Evolutionary conservation across 1,140 invertebrate genomes (phyloP).

Genomic region (Drosophila seguyi): DNA sequence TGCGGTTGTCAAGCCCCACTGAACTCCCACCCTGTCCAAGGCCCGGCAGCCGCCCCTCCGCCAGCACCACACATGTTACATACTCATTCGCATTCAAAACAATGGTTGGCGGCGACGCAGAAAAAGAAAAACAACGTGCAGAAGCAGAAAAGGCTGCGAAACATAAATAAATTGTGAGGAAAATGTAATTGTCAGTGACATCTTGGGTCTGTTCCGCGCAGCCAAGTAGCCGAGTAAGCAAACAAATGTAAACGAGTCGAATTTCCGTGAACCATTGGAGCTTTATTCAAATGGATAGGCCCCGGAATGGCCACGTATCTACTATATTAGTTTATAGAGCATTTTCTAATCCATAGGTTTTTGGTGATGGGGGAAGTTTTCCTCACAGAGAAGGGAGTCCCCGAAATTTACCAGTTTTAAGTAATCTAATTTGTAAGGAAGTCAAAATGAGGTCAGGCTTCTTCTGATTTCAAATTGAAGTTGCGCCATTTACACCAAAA

Average conservation of each 20-base stretch:
- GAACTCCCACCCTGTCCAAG: constrained; percentile 16
- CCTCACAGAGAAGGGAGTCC: neutral
- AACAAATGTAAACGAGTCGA: constrained; percentile 43
- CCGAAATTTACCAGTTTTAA: neutral
- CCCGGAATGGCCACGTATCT: neutral
- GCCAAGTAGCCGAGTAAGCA: constrained; percentile 57
- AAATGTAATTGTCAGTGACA: constrained; percentile 75
- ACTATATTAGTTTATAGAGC: no score
- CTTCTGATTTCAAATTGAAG: no score
- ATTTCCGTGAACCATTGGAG: neutral
- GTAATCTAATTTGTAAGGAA: neutral
- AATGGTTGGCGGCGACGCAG: constrained; percentile 46
- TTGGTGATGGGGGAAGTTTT: neutral
- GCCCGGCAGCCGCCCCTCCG: constrained; percentile 12
- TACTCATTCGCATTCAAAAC: constrained; percentile 64
- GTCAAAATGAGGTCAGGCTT: no score
- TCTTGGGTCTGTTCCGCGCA: constrained; percentile 52
- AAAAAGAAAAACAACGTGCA: constrained; percentile 17
- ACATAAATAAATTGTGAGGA: constrained; percentile 71
- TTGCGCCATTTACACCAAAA: no score
- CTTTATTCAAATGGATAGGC: constrained; percentile 20
- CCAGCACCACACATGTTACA: constrained; percentile 43
- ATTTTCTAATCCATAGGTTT: neutral
- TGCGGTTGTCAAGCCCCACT: constrained; percentile 64
- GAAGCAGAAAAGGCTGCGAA: constrained; percentile 57